These are phyloP conservation scores for Pionites leucogaster DNA, from an alignment of 2,113 vertebrate species.

Conservation along the genomic window DNA sequence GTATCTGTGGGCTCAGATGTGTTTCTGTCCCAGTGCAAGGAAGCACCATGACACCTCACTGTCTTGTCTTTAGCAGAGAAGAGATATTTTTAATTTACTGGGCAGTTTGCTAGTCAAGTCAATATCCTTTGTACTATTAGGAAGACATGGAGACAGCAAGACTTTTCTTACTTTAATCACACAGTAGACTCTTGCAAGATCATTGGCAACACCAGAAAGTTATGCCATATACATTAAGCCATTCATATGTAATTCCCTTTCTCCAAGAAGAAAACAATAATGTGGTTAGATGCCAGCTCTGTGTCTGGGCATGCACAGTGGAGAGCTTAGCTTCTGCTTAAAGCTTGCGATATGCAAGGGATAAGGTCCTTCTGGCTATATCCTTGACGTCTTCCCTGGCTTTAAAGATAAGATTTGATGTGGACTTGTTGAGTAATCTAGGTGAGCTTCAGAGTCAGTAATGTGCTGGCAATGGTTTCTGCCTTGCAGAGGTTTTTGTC, in stretches of 20 bases:
- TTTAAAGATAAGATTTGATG: conserved; percentile 22
- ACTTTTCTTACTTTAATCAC: neutral
- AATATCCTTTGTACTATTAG: neutral
- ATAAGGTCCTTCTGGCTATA: conserved; percentile 25
- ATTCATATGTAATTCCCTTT: neutral
- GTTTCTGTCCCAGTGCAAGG: neutral
- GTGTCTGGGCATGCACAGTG: neutral
- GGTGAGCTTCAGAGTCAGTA: neutral
- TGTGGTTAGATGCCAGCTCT: neutral
- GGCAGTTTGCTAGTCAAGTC: neutral
- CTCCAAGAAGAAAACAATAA: neutral
- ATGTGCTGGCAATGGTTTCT: neutral
- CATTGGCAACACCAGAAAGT: neutral
- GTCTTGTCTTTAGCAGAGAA: neutral
- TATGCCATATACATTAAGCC: neutral
- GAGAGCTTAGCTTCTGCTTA: neutral
- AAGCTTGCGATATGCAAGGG: neutral
- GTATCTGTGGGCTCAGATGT: neutral
- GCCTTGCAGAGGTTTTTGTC: neutral
- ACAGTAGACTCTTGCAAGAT: neutral
- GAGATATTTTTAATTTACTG: neutral
- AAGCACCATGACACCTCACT: neutral
- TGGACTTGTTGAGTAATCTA: neutral
- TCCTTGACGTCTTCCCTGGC: neutral
- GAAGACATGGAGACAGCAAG: neutral